These are phyloP conservation scores for Etia nguti DNA, from an alignment of 2,113 vertebrate genomes.

Conservation along the genomic window DNA sequence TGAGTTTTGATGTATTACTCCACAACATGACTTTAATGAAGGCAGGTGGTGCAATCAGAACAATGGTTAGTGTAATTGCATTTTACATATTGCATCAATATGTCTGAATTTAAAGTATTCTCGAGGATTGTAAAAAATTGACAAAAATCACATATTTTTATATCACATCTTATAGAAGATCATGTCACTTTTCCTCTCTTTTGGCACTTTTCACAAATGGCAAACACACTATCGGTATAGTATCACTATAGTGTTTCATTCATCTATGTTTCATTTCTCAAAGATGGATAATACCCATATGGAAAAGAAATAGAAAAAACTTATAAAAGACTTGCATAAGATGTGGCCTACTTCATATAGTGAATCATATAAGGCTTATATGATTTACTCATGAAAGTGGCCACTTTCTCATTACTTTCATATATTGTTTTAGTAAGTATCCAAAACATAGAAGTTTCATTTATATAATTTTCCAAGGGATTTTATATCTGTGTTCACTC, in stretches of 20 bases:
- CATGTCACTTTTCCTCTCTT: not conserved
- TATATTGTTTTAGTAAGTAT: too few species aligned
- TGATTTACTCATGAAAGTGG: too few species aligned
- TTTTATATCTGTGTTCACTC: too few species aligned
- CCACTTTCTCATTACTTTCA: too few species aligned
- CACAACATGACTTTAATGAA: slow-evolving; percentile 10
- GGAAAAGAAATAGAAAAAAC: too few species aligned
- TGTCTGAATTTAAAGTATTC: not conserved
- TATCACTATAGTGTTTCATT: not conserved
- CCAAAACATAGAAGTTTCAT: too few species aligned
- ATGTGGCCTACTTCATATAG: too few species aligned
- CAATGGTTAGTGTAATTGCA: slow-evolving; percentile 8
- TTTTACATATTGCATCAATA: slow-evolving; percentile 24
- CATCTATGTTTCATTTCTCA: not conserved
- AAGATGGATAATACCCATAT: not conserved
- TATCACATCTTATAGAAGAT: not conserved
- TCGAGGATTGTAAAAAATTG: not conserved
- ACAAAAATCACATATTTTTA: not conserved
- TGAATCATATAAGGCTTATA: too few species aligned
- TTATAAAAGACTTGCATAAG: too few species aligned
- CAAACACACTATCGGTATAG: not conserved
- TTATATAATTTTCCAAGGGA: too few species aligned
- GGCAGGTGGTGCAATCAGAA: slow-evolving; percentile 42
- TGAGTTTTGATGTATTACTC: slow-evolving; percentile 43
- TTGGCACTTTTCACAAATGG: not conserved